phyloP scores from a whole-genome alignment of 2,113 vertebrate species.

The Heterochromis multidens region DNA sequence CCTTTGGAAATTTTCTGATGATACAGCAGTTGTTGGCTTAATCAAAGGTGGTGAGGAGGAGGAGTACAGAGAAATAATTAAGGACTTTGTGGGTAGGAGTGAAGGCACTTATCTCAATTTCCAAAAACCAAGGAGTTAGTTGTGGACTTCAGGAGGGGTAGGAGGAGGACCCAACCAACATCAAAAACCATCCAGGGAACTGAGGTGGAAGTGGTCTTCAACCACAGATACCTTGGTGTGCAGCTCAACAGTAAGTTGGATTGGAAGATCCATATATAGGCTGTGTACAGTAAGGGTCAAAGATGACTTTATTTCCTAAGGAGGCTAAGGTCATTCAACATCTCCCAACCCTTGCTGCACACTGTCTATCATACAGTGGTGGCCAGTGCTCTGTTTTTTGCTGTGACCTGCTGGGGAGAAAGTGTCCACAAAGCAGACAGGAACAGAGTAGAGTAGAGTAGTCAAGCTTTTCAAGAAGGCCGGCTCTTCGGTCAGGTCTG shows the following conservation, averaged over 20 bases:
- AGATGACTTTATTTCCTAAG: not conserved
- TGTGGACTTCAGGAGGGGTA: not conserved
- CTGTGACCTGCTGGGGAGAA: not conserved
- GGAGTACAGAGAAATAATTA: not conserved
- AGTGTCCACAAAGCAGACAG: not conserved
- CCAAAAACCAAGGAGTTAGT: not conserved
- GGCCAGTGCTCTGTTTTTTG: not conserved
- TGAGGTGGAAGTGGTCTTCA: not conserved
- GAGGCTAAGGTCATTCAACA: not conserved
- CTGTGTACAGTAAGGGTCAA: not conserved
- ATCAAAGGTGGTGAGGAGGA: not conserved
- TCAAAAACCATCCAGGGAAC: not conserved
- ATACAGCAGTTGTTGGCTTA: not conserved
- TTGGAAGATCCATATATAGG: not conserved
- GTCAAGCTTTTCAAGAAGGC: not conserved
- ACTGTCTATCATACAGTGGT: not conserved
- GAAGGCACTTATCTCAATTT: not conserved
- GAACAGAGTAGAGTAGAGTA: not conserved
- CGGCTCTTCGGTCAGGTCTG: not conserved
- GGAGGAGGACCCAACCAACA: not conserved
- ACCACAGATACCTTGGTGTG: not conserved
- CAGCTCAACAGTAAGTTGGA: not conserved
- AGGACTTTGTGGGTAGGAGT: not conserved
- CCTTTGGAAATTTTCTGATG: not conserved
- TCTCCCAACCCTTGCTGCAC: not conserved